phyloP scores from a whole-genome alignment of 1,140 invertebrate species.

The Spodoptera litura region DNA sequence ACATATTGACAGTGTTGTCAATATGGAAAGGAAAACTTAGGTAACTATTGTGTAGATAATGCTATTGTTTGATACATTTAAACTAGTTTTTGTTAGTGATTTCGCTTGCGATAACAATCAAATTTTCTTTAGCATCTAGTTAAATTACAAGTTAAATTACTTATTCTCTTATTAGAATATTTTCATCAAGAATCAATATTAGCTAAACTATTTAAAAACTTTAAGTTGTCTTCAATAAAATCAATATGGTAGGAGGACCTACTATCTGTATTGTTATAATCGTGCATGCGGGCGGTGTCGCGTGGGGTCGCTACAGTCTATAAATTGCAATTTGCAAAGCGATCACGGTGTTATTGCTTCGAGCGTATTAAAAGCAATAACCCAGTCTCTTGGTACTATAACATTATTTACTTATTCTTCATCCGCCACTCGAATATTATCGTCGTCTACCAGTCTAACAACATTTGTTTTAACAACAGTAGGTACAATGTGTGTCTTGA shows the following conservation, averaged over 20 bases:
- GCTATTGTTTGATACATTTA: too few species aligned
- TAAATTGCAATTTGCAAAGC: constrained; percentile 39
- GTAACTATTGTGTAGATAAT: not conserved
- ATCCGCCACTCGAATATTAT: not conserved
- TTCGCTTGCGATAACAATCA: too few species aligned
- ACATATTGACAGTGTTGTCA: not conserved
- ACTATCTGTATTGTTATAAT: not conserved
- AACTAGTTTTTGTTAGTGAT: too few species aligned
- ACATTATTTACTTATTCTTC: not conserved
- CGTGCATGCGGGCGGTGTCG: constrained; percentile 11
- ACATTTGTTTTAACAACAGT: not conserved
- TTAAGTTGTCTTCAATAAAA: too few species aligned
- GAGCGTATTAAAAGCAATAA: not conserved
- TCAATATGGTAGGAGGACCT: not conserved
- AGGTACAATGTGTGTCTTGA: not conserved
- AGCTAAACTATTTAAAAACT: too few species aligned
- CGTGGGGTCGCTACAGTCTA: constrained; percentile 18
- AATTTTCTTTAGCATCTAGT: too few species aligned
- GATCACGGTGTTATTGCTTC: constrained; percentile 17
- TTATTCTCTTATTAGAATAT: too few species aligned
- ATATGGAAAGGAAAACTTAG: constrained; percentile 28
- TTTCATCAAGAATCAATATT: too few species aligned
- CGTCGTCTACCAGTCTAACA: not conserved
- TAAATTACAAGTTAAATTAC: too few species aligned
- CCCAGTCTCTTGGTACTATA: not conserved